Conservation (phyloP, 2,797 vertebrate genomes). For the Coccyzus lansbergi region DNA sequence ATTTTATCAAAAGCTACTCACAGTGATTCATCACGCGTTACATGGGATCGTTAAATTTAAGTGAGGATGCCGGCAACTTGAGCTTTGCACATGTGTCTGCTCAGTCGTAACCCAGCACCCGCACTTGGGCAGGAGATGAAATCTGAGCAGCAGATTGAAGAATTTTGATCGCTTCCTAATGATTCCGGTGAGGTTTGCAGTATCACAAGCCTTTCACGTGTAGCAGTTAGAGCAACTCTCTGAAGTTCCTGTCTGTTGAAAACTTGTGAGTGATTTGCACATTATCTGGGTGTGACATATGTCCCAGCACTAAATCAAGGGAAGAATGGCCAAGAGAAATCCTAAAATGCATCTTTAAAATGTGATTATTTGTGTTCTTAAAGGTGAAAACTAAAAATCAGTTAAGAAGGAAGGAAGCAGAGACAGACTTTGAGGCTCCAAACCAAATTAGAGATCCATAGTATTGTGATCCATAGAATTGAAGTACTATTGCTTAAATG, state of each 20-base stretch:
- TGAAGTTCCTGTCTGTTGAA: neutral
- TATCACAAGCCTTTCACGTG: neutral
- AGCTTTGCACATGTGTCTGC: rapidly evolving
- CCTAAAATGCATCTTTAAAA: neutral
- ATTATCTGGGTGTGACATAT: neutral
- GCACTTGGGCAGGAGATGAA: neutral
- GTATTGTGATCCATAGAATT: neutral
- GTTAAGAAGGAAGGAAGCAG: neutral
- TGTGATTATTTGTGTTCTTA: neutral
- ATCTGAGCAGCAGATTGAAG: neutral
- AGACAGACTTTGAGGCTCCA: neutral
- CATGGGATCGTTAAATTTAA: neutral
- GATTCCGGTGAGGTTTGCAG: neutral
- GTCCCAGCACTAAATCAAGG: neutral
- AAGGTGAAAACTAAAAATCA: neutral
- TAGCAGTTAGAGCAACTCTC: neutral
- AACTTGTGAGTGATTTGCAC: neutral
- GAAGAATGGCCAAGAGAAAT: neutral
- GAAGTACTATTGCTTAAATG: neutral
- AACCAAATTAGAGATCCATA: neutral
- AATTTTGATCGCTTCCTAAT: rapidly evolving
- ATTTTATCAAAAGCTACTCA: neutral
- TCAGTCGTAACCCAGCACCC: neutral
- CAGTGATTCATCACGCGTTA: neutral
- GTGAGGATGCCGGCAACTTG: neutral